Evolutionary conservation across 2,888 invertebrate genomes (phyloP).

Genomic region (Rhamnusium bicolor): DNA sequence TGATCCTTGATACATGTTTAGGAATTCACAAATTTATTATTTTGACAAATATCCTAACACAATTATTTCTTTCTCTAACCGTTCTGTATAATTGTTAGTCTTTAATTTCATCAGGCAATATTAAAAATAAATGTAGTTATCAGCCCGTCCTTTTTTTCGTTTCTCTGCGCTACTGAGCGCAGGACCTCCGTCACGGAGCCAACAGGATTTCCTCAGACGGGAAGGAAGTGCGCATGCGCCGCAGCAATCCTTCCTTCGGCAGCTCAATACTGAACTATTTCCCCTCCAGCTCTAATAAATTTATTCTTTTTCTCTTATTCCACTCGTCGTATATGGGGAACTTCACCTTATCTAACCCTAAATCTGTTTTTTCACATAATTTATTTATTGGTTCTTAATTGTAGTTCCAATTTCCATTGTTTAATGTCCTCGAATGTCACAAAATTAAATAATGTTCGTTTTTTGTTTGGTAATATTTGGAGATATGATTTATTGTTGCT

Average conservation of each 20-base stretch:
- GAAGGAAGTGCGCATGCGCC: constrained; percentile 49
- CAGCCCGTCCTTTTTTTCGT: constrained; percentile 1
- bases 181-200: constrained; percentile 47
- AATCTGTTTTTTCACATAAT: constrained; percentile 8
- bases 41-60: too few relatives aligned
- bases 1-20: too few relatives aligned
- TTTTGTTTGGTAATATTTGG: not conserved
- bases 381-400: constrained; percentile 14
- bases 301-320: constrained; percentile 33
- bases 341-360: constrained; percentile 5
- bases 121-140: not conserved
- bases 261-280: constrained; percentile 55
- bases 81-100: not conserved
- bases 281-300: constrained; percentile 45
- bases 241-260: constrained; percentile 38
- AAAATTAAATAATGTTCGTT: not conserved
- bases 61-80: not conserved
- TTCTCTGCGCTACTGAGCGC: constrained; percentile 31
- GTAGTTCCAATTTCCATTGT: not conserved
- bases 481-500: not conserved
- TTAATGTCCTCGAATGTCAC: not conserved
- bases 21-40: too few relatives aligned
- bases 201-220: constrained; percentile 53
- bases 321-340: constrained; percentile 9
- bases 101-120: not conserved